Conservation (phyloP, 2,888 invertebrate genomes). For the Ochlodes sylvanus region DNA sequence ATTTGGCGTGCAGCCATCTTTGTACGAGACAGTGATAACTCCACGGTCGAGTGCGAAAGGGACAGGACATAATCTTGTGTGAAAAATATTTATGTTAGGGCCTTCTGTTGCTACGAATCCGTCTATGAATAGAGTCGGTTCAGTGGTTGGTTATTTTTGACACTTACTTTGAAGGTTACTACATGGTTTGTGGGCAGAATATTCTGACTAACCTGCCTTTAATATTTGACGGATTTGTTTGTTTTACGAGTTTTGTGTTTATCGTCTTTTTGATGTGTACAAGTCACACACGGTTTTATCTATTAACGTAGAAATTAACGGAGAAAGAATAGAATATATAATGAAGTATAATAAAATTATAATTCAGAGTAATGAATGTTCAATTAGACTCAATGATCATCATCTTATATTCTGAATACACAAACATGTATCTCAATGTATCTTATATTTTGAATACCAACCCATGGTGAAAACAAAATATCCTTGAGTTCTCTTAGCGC, state of each 20-base stretch:
- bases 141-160: conserved; percentile 69
- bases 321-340: too few relatives aligned
- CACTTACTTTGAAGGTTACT: conserved; percentile 71
- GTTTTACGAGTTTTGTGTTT: not conserved
- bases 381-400: too few relatives aligned
- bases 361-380: too few relatives aligned
- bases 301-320: too few relatives aligned
- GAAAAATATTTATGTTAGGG: conserved; percentile 74
- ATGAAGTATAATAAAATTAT: too few relatives aligned
- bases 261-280: not conserved
- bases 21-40: conserved; percentile 66
- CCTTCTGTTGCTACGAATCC: conserved; percentile 66
- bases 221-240: conserved; percentile 18
- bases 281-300: not conserved
- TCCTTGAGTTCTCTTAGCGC: too few relatives aligned
- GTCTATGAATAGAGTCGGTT: conserved; percentile 74
- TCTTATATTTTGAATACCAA: too few relatives aligned
- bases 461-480: too few relatives aligned
- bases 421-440: too few relatives aligned
- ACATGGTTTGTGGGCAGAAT: conserved; percentile 52
- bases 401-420: too few relatives aligned
- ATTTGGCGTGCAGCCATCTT: conserved; percentile 72
- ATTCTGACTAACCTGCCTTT: conserved; percentile 49
- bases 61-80: conserved; percentile 79
- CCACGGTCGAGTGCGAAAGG: conserved; percentile 67